Evolutionary conservation across 2,888 invertebrate genomes (phyloP).

Genomic region (Norana najaformis): DNA sequence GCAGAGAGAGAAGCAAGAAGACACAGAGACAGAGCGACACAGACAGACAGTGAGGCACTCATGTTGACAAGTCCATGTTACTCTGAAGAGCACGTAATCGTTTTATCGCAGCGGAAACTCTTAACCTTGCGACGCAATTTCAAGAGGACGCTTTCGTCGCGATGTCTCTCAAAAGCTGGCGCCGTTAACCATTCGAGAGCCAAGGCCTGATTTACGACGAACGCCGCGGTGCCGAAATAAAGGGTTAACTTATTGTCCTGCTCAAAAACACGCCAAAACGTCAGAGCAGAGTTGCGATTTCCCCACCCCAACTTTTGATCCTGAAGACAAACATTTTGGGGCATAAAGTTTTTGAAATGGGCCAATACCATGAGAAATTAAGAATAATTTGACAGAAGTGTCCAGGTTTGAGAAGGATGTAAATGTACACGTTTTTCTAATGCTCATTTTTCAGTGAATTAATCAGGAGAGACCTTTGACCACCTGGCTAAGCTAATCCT

Average conservation of each 20-base stretch:
- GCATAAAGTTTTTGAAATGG: too few relatives aligned
- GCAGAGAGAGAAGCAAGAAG: neutral
- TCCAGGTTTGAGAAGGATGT: too few relatives aligned
- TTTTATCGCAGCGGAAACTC: neutral
- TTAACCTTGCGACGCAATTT: neutral
- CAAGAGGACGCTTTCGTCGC: neutral
- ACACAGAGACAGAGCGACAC: neutral
- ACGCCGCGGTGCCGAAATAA: neutral
- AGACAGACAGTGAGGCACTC: neutral
- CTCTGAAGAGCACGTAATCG: neutral
- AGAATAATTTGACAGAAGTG: too few relatives aligned
- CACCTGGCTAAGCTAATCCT: too few relatives aligned
- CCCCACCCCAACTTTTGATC: too few relatives aligned
- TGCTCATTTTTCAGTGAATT: too few relatives aligned
- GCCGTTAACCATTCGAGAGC: neutral
- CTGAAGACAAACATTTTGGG: too few relatives aligned
- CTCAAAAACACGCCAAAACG: neutral
- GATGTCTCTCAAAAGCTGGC: neutral
- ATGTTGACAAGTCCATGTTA: neutral
- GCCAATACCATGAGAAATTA: too few relatives aligned
- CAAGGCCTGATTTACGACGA: neutral
- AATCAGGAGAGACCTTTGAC: too few relatives aligned
- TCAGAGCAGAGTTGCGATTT: too few relatives aligned
- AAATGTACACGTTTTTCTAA: too few relatives aligned
- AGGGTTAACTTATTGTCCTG: neutral